Evolutionary conservation across 2,888 invertebrate species (phyloP).

Genomic region (Stegana nigrithorax): DNA sequence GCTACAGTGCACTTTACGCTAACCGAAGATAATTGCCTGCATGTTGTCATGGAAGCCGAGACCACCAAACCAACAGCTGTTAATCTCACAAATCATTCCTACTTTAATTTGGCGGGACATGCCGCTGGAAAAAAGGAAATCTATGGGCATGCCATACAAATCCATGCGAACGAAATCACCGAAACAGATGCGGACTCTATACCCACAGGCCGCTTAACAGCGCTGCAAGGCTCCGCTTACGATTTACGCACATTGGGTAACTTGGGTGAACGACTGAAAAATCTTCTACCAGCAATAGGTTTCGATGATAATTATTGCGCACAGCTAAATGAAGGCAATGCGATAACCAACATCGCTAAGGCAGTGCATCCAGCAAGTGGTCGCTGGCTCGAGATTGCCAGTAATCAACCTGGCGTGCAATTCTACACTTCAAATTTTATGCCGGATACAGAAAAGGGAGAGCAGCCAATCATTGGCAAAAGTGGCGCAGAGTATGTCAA

Average conservation of each 20-base stretch:
- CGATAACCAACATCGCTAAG: conserved; percentile 74
- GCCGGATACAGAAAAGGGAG: conserved; percentile 72
- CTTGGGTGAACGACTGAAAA: conserved; percentile 76
- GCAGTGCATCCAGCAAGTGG: conserved; percentile 78
- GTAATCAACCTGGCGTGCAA: conserved; percentile 91
- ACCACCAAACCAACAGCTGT: conserved; percentile 84
- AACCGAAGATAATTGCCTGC: conserved; percentile 79
- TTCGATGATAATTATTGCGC: conserved; percentile 88
- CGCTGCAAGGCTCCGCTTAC: conserved; percentile 78
- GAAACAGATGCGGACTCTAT: conserved; percentile 77
- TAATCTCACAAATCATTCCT: conserved; percentile 89
- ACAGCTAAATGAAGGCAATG: conserved; percentile 35
- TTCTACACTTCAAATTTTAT: conserved; percentile 86
- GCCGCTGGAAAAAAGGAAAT: conserved; percentile 74
- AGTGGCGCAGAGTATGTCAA: conserved; percentile 76
- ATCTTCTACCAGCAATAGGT: conserved; percentile 77
- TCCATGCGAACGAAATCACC: conserved; percentile 83
- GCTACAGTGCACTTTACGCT: conserved; percentile 79
- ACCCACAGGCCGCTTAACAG: conserved; percentile 78
- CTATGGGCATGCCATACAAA: conserved; percentile 77
- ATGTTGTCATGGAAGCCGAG: conserved; percentile 80
- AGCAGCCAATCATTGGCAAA: conserved; percentile 75
- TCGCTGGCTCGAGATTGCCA: conserved; percentile 81
- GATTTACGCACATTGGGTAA: conserved; percentile 79
- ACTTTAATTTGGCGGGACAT: conserved; percentile 94